phyloP scores from a whole-genome alignment of 37 sponge, comb jelly and placozoan genomes.

The Crambe crambe region DNA sequence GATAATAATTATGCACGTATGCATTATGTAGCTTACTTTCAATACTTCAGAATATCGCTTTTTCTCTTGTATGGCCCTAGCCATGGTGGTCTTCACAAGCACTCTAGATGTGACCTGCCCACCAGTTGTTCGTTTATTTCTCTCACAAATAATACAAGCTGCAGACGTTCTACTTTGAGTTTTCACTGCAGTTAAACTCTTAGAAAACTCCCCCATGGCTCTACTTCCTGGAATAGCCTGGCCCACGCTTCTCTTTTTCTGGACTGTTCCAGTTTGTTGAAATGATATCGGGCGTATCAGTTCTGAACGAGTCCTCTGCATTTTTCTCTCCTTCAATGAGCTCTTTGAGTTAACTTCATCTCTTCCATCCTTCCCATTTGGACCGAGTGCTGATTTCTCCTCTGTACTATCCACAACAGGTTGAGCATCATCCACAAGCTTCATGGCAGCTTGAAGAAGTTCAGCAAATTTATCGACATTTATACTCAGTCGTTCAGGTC shows the following conservation, averaged over 20 bases:
- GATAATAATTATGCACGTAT: neutral
- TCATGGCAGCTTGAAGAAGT: neutral
- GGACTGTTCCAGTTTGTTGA: neutral
- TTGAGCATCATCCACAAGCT: neutral
- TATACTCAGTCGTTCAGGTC: neutral
- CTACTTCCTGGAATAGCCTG: neutral
- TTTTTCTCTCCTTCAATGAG: neutral
- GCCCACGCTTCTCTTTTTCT: neutral
- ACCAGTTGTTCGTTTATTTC: neutral
- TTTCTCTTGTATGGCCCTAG: neutral
- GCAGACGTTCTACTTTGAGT: neutral
- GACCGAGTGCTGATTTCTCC: no score
- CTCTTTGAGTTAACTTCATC: neutral
- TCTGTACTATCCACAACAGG: no score
- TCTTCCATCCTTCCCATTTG: neutral
- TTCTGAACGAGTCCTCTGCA: neutral
- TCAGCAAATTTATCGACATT: neutral
- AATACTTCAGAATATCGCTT: slow-evolving; percentile 1
- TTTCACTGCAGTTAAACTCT: neutral
- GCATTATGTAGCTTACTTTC: neutral
- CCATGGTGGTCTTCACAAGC: neutral
- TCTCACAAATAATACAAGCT: slow-evolving; percentile 3
- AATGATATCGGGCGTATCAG: neutral
- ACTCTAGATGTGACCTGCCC: neutral
- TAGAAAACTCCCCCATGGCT: no score